Evolutionary conservation across 2,797 vertebrate species (phyloP).

Genomic region (Molothrus ater): DNA sequence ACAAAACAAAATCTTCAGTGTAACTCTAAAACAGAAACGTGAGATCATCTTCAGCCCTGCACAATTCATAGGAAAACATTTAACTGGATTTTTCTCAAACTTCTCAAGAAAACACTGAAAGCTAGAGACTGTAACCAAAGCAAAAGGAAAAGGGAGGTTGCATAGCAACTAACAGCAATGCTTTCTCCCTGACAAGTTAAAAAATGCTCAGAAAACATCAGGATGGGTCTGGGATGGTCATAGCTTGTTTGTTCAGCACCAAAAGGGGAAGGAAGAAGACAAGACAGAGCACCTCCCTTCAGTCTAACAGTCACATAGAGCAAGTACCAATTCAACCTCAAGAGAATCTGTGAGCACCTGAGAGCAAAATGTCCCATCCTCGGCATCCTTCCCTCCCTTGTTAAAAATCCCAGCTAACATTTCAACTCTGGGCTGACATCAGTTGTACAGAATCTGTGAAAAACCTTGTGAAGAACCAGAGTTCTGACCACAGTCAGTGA

Average conservation of each 20-base stretch:
- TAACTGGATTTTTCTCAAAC: background rate
- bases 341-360: background rate
- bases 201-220: background rate
- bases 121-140: conserved; percentile 43
- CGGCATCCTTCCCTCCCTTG: background rate
- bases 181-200: background rate
- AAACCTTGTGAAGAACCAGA: background rate
- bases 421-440: background rate
- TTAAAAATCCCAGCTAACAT: background rate
- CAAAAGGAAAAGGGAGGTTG: conserved; percentile 14
- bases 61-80: background rate
- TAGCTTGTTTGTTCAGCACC: background rate
- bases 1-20: background rate
- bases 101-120: background rate
- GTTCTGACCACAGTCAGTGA: background rate
- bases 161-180: background rate
- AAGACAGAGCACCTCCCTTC: background rate
- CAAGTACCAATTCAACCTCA: background rate
- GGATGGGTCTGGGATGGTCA: background rate
- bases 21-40: background rate
- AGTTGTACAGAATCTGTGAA: background rate
- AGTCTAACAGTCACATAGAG: background rate
- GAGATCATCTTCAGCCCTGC: background rate
- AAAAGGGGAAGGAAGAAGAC: background rate
- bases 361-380: background rate